phyloP scores from a whole-genome alignment of 2,888 invertebrate species.

The Myathropa florea region DNA sequence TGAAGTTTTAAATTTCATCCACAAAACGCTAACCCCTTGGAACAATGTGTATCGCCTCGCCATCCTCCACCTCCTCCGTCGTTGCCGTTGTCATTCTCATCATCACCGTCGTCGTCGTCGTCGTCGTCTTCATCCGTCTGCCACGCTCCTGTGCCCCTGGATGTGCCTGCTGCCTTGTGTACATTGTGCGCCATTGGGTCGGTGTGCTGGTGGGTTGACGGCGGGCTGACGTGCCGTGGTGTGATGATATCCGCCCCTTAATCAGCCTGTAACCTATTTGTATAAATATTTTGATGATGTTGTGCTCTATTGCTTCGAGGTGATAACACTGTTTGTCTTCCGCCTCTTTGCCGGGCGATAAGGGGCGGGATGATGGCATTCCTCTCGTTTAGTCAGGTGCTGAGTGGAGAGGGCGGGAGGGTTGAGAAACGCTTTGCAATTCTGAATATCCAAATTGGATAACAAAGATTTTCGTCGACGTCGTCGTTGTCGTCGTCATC shows the following conservation, averaged over 20 bases:
- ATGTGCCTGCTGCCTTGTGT: slow-evolving; percentile 11
- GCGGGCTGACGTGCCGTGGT: not conserved
- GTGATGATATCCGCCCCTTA: slow-evolving; percentile 70
- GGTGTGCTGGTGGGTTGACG: not conserved
- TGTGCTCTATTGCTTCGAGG: slow-evolving; percentile 71
- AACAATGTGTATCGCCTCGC: slow-evolving; percentile 7
- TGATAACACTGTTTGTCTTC: slow-evolving; percentile 71
- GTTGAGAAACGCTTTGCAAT: slow-evolving; percentile 54
- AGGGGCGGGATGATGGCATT: slow-evolving; percentile 1
- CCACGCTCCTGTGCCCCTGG: slow-evolving; percentile 38
- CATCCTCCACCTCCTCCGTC: not conserved
- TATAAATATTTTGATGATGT: slow-evolving; percentile 71
- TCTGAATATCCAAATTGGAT: slow-evolving; percentile 68
- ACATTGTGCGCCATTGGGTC: slow-evolving; percentile 50
- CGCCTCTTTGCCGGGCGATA: slow-evolving; percentile 38
- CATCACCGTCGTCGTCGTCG: not conserved
- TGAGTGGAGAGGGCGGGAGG: not conserved
- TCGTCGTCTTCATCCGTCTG: slow-evolving; percentile 30
- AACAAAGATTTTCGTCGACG: slow-evolving; percentile 63
- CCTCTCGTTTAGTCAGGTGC: not conserved
- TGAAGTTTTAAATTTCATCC: slow-evolving; percentile 51
- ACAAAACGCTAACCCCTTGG: slow-evolving; percentile 18
- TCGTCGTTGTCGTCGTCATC: not conserved
- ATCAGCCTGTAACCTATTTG: slow-evolving; percentile 70
- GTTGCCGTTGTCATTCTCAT: not conserved